Percentiles rank a stretch among this genome's conserved stretches.
Evolutionary conservation across 2,888 invertebrate species (phyloP).

Genomic region (Chrysina gloriosa): DNA sequence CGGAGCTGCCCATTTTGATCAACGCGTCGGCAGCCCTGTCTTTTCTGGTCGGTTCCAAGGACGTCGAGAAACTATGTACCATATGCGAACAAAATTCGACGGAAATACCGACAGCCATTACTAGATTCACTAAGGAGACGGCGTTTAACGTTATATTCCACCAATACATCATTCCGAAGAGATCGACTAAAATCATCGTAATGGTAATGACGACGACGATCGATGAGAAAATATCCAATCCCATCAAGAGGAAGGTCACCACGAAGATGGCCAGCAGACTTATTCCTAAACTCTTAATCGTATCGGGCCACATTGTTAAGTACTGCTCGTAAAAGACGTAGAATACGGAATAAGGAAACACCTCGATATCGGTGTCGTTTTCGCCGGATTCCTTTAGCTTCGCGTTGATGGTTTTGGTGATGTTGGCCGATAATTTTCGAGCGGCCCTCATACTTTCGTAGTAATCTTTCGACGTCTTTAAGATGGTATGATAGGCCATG

Average conservation of each 20-base stretch:
- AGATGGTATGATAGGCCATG: slow-evolving; percentile 93
- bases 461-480: slow-evolving; percentile 91
- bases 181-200: slow-evolving; percentile 91
- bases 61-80: slow-evolving; percentile 90
- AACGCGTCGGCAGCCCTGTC: slow-evolving; percentile 86
- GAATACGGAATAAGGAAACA: slow-evolving; percentile 93
- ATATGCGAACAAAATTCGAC: slow-evolving; percentile 99
- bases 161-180: slow-evolving; percentile 97
- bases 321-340: slow-evolving; percentile 99
- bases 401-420: slow-evolving; percentile 79
- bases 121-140: slow-evolving; percentile 95
- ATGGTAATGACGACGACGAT: slow-evolving; percentile 91
- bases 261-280: slow-evolving; percentile 94
- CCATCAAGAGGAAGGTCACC: slow-evolving; percentile 92
- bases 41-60: slow-evolving; percentile 77
- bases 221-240: slow-evolving; percentile 92
- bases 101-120: slow-evolving; percentile 97
- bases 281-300: slow-evolving; percentile 86
- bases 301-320: slow-evolving; percentile 93
- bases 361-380: slow-evolving; percentile 59
- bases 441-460: slow-evolving; percentile 88
- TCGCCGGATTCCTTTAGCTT: slow-evolving; percentile 62
- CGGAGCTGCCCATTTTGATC: slow-evolving; percentile 87
- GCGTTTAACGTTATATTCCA: slow-evolving; percentile 97
- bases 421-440: slow-evolving; percentile 81